Percentiles rank a stretch among this genome's conserved stretches.
phyloP scores from a whole-genome alignment of 1,140 invertebrate genomes.

The Drosophila trapezifrons region DNA sequence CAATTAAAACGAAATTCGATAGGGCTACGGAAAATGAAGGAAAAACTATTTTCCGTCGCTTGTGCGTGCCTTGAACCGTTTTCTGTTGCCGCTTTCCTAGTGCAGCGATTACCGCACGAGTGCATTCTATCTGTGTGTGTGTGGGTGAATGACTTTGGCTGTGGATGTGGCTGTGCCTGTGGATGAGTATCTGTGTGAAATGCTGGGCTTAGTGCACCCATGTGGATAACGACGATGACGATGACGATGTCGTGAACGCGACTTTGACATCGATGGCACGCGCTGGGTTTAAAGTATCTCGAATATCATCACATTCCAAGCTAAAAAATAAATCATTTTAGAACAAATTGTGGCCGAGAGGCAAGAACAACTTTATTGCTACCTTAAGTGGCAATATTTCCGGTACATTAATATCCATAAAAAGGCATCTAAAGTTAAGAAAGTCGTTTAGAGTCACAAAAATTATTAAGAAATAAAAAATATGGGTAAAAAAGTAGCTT shows the following conservation, averaged over 20 bases:
- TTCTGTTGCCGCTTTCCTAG: conserved; percentile 29
- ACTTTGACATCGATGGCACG: conserved; percentile 59
- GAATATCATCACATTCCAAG: background rate
- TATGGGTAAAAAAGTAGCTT: too few relatives aligned
- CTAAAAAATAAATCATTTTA: background rate
- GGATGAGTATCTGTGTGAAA: conserved; percentile 29
- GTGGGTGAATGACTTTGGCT: conserved; percentile 20
- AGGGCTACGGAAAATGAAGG: conserved; percentile 6
- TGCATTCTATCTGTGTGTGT: conserved; percentile 46
- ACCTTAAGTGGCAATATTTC: background rate
- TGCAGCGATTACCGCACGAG: conserved; percentile 52
- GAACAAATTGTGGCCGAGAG: background rate
- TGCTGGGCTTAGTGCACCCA: conserved; percentile 61
- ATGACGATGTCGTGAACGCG: conserved; percentile 35
- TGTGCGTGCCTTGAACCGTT: conserved; percentile 30
- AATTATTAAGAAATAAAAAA: too few relatives aligned
- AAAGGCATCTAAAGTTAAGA: too few relatives aligned
- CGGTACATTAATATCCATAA: background rate
- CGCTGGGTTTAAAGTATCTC: conserved; percentile 12
- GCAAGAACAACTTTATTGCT: background rate
- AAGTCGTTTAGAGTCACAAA: too few relatives aligned
- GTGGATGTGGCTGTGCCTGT: too few relatives aligned
- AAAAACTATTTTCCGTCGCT: conserved; percentile 50
- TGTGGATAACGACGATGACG: conserved; percentile 53
- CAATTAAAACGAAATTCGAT: conserved; percentile 65